A percentile compares a stretch with the other conserved stretches of the same genome.
Conservation (phyloP, 2,888 invertebrate genomes). For the Melangyna quadrimaculata region DNA sequence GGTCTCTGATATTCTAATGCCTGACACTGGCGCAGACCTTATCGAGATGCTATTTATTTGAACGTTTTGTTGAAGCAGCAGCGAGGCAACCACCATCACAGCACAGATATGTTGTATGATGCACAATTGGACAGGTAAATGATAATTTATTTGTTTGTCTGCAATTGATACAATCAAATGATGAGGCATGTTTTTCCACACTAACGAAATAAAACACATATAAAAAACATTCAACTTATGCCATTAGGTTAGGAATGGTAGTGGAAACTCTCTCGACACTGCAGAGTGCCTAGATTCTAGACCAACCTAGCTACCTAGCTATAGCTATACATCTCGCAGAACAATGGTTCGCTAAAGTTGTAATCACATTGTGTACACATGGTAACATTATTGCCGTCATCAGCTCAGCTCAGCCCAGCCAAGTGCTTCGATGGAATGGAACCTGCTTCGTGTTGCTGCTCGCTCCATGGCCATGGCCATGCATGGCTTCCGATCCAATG, state of each 20-base stretch:
- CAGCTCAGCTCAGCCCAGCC: not conserved
- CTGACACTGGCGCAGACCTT: slow-evolving; percentile 40
- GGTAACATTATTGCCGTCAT: slow-evolving; percentile 35
- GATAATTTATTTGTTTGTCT: slow-evolving; percentile 68
- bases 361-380: slow-evolving; percentile 32
- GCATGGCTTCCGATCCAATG: slow-evolving; percentile 52
- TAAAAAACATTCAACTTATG: not conserved
- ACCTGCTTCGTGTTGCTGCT: not conserved
- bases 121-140: slow-evolving; percentile 51
- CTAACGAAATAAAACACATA: not conserved
- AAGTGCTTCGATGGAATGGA: not conserved
- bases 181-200: slow-evolving; percentile 30
- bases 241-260: not conserved
- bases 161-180: slow-evolving; percentile 62
- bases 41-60: slow-evolving; percentile 56
- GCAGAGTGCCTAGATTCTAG: not conserved
- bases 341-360: slow-evolving; percentile 32
- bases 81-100: slow-evolving; percentile 12
- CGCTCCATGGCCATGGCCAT: slow-evolving; percentile 34
- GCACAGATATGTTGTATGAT: slow-evolving; percentile 23
- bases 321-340: too few species aligned
- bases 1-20: slow-evolving; percentile 52
- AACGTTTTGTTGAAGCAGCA: slow-evolving; percentile 45
- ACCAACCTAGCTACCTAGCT: not conserved
- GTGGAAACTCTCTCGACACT: not conserved